phyloP scores from a whole-genome alignment of 2,113 vertebrate genomes.

The Xiphorhynchus elegans region DNA sequence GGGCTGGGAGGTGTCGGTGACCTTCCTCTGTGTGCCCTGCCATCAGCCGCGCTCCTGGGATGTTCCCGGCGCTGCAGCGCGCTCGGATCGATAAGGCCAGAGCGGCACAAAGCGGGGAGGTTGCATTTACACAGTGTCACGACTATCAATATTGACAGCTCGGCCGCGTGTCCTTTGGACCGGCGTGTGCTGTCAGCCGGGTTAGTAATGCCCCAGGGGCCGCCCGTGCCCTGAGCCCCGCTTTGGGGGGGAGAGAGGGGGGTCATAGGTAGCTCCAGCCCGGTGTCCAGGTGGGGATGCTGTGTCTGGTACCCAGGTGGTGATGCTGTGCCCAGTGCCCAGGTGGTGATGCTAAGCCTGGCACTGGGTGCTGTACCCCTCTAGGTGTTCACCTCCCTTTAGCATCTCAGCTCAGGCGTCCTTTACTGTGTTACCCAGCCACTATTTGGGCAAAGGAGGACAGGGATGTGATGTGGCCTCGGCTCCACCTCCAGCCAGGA shows the following conservation, averaged over 20 bases:
- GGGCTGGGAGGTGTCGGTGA: background rate
- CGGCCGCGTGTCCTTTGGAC: background rate
- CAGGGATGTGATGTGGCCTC: background rate
- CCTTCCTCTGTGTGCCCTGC: background rate
- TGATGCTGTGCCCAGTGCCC: background rate
- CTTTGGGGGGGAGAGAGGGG: fast-evolving
- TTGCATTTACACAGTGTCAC: background rate
- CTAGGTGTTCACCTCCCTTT: fast-evolving
- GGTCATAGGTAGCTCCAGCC: fast-evolving
- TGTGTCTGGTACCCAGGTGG: no score
- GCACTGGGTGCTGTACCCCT: background rate
- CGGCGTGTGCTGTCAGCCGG: background rate
- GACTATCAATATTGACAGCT: background rate
- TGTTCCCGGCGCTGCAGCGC: background rate
- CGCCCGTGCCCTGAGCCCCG: background rate
- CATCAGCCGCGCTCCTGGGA: background rate
- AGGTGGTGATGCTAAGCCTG: background rate
- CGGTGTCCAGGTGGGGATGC: background rate
- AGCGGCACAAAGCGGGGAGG: background rate
- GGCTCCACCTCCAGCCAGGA: fast-evolving
- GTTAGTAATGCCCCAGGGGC: background rate
- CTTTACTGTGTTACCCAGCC: fast-evolving
- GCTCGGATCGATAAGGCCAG: background rate
- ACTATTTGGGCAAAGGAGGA: fast-evolving
- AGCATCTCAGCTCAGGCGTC: fast-evolving